Evolutionary conservation across 1,140 invertebrate species (phyloP), one percentile per base, ranked within the genome.

Genomic region (Drosophila lini): DNA sequence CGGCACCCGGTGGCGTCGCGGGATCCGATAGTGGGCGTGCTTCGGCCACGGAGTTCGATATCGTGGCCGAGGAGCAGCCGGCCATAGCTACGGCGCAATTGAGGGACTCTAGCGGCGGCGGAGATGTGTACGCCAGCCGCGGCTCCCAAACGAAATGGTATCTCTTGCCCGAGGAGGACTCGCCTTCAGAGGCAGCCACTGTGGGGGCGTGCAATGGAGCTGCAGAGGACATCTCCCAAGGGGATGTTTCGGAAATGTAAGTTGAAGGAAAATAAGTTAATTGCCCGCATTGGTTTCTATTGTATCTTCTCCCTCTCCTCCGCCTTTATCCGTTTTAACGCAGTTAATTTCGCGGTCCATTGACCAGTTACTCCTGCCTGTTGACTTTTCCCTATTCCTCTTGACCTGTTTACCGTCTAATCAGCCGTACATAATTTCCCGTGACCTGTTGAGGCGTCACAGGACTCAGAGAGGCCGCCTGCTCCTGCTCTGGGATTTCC

Each of bases 131-230:
- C 25, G 53, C 80, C 22, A 78, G 65, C 47, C 48, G 74, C 41
- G 77, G 69, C 34, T 90, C 86, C 8, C 80, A 81, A 15, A 80
- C 80, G 16, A 90, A 84, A 56, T 91, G 83, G 78, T 91, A 88
- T 67, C 69, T 84, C 42, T 58, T 74, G 59, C 64, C 75, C 47
- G 61, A 16, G 34, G 70, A 70, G 34, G 47, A 67, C 13, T 36
- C 57, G 31, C n/a, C 57, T 3, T 15, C 60, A 45, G 19, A 6
- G 38, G 28, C 34, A 60, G 48, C 31, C 19, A 44, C 64, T 34
- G 41, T 57, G 38, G 16, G 16, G 25, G 56, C 74, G 41, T 58
- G 58, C 19, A 71, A 52, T 57, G 47, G 25, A 31, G 15, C 47
- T 11, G 47, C 47, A 31, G 25, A 50, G 28, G 47, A 50, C 15